Base-by-base conservation (phyloP, 2,888 invertebrate genomes). In the Endomychus coccineus region DNA sequence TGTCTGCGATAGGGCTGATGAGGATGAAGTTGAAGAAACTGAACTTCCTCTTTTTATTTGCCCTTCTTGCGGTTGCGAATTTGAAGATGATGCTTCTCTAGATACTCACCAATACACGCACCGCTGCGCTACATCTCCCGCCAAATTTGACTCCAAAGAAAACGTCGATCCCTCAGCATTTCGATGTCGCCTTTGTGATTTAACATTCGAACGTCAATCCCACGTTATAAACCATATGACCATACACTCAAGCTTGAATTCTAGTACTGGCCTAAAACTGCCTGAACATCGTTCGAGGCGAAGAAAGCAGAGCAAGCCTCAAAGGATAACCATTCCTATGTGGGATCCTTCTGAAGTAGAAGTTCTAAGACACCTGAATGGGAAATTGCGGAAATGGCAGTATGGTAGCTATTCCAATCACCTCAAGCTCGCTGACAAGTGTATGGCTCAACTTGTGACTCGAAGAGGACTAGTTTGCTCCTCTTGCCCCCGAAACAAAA, bases 31-130 rank as follows among this genome's bases (percentile, higher is more conserved):
- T 39, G 67, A 67, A 47, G 66, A 64, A 48, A 58, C 60, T 41
- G 64, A 66, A 46, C 66, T 69, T 46, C 68, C 69, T 40, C 60
- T 68, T 40, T 69, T 70, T 54, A 62, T 69, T 47, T 72, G 73
- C 56, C 66, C 61, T 44, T 62, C 63, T 52, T 73, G 73, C 61
- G 71, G 71, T 40, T 71, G 71, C 56, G 71, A 72, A 54, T 71
- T 72, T 53, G 66, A 67, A 44, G 69, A 71, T 50, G 68, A 69
- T 44, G 56, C 62, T 39, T 71, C 71, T 16, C 58, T 71, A 29
- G 68, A 69, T 53, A 67, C 66, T 28, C 71, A 71, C 54, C 66
- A 66, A 40, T 61, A 59, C 41, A 63, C 67, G 49, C 69, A 69
- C 56, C 63, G 64, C 47, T 62, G 54, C 49, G 49, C 65, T 57